Evolutionary conservation across 2,888 invertebrate species (phyloP), one percentile per base, ranked within the genome.

Genomic region (Drosophila mulleri): DNA sequence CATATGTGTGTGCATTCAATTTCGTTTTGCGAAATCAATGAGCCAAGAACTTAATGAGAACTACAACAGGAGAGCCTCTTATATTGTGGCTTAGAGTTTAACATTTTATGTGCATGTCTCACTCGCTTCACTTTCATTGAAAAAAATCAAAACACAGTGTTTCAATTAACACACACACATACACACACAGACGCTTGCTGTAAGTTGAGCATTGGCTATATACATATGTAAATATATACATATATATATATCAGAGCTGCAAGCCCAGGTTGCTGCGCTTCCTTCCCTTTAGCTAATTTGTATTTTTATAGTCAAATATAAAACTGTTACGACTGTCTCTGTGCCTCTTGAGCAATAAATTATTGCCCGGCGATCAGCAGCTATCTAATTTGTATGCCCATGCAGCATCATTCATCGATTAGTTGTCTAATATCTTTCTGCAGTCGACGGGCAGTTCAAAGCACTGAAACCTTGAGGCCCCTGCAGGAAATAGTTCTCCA

Each of bases 1-100:
- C 53, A 29, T 41, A 54, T 58, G n/a, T 48, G 42, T 82, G 45
- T 89, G 89, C 75, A 76, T 86, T 88, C 78, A 86, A 86, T 90
- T 86, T 73, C 86, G 87, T 86, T 86, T 86, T 81, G 54, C 65
- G 82, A 90, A 86, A 86, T 86, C 86, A 86, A 88, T 86, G 90
- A 88, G 78, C 78, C 58, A 65, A 68, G 59, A 69, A 75, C 72
- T 84, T 89, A 88, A 89, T 69, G 70, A 69, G 83, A 89, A 89
- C 64, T 75, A 54, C 65, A 85, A 20, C 42, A 32, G 48, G 29
- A 26, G 39, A 6, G 32, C 20, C 32, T 44, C 57, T 44, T 57
- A 20, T 44, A 35, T 32, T 32, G 57, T 8, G 45, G 57, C 57
- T 35, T n/a, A 32, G 42, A 42, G 29, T 50, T 53, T 53, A 29